Conservation (phyloP, 2,113 vertebrate genomes). For the Nerophis ophidion region DNA sequence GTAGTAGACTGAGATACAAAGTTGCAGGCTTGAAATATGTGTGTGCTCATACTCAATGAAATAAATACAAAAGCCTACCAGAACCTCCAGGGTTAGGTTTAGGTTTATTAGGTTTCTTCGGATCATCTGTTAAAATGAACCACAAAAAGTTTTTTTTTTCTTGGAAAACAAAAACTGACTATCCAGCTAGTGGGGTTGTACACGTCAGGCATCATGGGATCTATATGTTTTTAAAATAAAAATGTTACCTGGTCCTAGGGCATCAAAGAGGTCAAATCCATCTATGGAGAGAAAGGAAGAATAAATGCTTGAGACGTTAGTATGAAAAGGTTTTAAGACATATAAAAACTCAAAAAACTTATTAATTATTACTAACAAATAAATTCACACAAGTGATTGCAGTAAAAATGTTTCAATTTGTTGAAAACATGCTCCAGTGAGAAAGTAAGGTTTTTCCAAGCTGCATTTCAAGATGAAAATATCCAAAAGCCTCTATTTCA, state of each 20-base stretch:
- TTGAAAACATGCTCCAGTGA: too few relatives aligned
- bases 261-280: conserved; percentile 6
- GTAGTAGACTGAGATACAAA: too few relatives aligned
- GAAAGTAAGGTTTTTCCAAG: too few relatives aligned
- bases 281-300: background rate
- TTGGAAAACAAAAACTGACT: background rate
- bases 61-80: background rate
- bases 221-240: background rate
- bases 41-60: background rate
- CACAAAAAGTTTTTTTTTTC: background rate
- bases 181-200: background rate
- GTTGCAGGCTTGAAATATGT: background rate
- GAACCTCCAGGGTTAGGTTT: conserved; percentile 1
- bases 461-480: too few relatives aligned
- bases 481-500: too few relatives aligned
- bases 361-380: too few relatives aligned
- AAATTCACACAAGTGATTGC: too few relatives aligned
- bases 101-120: conserved; percentile 8
- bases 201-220: background rate
- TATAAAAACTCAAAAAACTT: too few relatives aligned
- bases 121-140: conserved; percentile 1
- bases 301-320: background rate
- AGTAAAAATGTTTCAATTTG: too few relatives aligned
- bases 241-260: conserved; percentile 27
- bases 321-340: background rate